Percentiles rank a stretch among this genome's conserved stretches.
Evolutionary conservation across 2,888 invertebrate species (phyloP).

Genomic region (Xestia c-nigrum): DNA sequence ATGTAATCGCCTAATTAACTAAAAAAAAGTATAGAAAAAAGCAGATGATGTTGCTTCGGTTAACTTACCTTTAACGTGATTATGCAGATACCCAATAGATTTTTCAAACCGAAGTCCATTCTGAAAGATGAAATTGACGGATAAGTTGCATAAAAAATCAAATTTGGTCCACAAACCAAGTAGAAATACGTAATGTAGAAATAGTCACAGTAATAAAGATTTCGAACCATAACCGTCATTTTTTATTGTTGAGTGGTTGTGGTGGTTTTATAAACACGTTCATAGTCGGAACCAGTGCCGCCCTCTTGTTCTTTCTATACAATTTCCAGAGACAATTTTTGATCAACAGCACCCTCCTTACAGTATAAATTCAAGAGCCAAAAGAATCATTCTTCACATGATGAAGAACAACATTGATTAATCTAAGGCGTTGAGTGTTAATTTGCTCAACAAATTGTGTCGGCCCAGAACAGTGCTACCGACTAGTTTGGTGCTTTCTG

Average conservation of each 20-base stretch:
- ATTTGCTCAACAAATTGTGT: background rate
- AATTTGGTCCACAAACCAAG: background rate
- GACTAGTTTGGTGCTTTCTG: too few relatives aligned
- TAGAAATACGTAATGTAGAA: background rate
- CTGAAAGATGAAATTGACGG: slow-evolving; percentile 50
- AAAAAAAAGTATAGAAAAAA: background rate
- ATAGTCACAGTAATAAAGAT: background rate
- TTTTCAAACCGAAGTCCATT: slow-evolving; percentile 79
- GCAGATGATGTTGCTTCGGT: background rate
- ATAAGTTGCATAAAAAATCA: too few relatives aligned
- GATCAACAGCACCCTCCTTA: background rate
- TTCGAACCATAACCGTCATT: too few relatives aligned
- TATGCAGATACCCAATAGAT: slow-evolving; percentile 1
- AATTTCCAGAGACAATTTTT: background rate
- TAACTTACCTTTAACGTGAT: slow-evolving; percentile 30
- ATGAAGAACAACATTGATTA: too few relatives aligned
- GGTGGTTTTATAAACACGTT: background rate
- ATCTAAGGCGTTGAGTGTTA: too few relatives aligned
- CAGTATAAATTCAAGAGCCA: background rate
- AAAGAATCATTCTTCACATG: background rate
- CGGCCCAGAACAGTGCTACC: too few relatives aligned
- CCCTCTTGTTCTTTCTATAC: background rate
- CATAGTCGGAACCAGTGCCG: background rate
- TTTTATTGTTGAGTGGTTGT: too few relatives aligned
- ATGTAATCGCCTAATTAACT: background rate